These are phyloP conservation scores for Malurus leucopterus DNA, from an alignment of 2,797 vertebrate genomes.

Conservation along the genomic window DNA sequence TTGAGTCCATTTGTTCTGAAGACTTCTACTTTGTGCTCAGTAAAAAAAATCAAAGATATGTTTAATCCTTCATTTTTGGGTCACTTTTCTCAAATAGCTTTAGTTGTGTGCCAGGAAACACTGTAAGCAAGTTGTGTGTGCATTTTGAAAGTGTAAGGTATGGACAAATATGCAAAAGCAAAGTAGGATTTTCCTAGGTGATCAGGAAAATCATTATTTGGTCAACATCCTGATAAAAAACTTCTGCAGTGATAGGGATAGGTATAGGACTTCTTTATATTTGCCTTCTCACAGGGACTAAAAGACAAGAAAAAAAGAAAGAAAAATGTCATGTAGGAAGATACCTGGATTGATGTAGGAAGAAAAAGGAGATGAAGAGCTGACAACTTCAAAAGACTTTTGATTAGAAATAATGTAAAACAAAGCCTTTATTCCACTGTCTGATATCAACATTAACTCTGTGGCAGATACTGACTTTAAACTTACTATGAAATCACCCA, in stretches of 20 bases:
- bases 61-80: background rate
- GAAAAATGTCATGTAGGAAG: background rate
- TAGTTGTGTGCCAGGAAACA: background rate
- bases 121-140: background rate
- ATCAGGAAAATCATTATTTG: background rate
- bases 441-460: background rate
- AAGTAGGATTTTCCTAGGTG: background rate
- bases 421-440: background rate
- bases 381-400: conserved; percentile 14
- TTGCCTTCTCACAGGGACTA: background rate
- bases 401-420: conserved; percentile 15
- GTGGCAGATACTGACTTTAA: conserved; percentile 26
- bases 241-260: background rate
- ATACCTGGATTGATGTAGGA: too few relatives aligned
- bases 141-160: background rate
- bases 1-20: background rate
- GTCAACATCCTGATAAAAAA: background rate
- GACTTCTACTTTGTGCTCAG: background rate
- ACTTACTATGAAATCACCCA: conserved; percentile 1
- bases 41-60: background rate
- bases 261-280: background rate
- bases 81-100: background rate
- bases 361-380: background rate
- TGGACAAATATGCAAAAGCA: background rate
- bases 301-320: background rate